phyloP scores from a whole-genome alignment of 2,113 vertebrate genomes.

The Dipodomys spectabilis region DNA sequence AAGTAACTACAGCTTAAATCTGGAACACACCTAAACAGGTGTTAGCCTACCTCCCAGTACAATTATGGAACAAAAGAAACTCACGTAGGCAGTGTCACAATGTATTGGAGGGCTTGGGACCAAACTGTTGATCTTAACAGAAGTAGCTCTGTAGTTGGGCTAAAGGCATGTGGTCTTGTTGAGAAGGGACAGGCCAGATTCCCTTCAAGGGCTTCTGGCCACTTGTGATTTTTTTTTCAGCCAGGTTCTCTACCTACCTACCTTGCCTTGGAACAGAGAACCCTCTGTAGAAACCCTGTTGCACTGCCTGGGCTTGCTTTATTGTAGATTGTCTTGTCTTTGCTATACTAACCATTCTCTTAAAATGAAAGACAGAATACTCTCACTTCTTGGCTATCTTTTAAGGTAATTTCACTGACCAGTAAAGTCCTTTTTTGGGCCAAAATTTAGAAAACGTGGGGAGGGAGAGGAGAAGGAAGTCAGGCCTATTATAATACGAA shows the following conservation, averaged over 20 bases:
- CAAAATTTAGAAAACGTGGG: too few species aligned
- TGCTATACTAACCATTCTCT: background rate
- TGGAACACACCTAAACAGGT: constrained; percentile 85
- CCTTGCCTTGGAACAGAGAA: background rate
- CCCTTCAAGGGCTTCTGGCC: constrained; percentile 5
- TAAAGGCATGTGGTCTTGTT: background rate
- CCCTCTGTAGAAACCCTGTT: background rate
- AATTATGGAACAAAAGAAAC: constrained; percentile 89
- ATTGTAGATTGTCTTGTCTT: constrained; percentile 1
- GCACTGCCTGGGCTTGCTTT: constrained; percentile 16
- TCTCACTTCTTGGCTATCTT: background rate
- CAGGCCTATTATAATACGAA: too few species aligned
- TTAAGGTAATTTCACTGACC: background rate
- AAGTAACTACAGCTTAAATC: constrained; percentile 87
- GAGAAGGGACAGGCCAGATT: background rate
- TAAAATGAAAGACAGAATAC: background rate
- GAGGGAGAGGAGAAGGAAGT: too few species aligned
- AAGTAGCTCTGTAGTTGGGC: background rate
- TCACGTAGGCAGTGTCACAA: constrained; percentile 87
- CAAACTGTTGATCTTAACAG: background rate
- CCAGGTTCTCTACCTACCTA: background rate
- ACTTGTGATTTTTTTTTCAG: background rate
- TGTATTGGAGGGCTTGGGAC: too few species aligned
- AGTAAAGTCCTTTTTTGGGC: background rate
- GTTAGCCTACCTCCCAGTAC: constrained; percentile 88